Conservation (phyloP, 2,888 invertebrate species). For the Ypsolopha scabrella region DNA sequence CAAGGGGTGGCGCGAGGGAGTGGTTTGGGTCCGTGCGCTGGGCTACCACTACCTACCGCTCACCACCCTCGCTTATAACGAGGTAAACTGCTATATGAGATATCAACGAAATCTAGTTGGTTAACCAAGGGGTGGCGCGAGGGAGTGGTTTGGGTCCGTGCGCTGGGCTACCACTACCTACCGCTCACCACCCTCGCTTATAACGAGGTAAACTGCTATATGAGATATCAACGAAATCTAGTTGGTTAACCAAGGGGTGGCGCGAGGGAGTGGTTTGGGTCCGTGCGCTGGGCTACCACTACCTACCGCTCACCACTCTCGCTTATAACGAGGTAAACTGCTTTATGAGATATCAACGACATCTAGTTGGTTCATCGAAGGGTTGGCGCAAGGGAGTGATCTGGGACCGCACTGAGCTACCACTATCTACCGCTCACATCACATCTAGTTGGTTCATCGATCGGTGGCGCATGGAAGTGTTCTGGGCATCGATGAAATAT, state of each 20-base stretch:
- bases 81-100: slow-evolving; percentile 82
- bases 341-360: slow-evolving; percentile 89
- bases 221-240: slow-evolving; percentile 96
- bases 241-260: slow-evolving; percentile 93
- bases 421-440: no score
- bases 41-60: slow-evolving; percentile 95
- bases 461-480: no score
- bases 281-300: slow-evolving; percentile 93
- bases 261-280: slow-evolving; percentile 98
- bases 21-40: slow-evolving; percentile 96
- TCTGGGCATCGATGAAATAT: no score
- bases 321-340: slow-evolving; percentile 88
- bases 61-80: slow-evolving; percentile 88
- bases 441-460: no score
- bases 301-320: slow-evolving; percentile 89
- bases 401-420: no score
- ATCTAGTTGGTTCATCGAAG: slow-evolving; percentile 92
- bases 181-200: slow-evolving; percentile 90
- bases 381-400: slow-evolving; percentile 48
- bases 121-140: slow-evolving; percentile 97
- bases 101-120: slow-evolving; percentile 92
- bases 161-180: slow-evolving; percentile 94
- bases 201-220: slow-evolving; percentile 79
- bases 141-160: slow-evolving; percentile 97
- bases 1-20: slow-evolving; percentile 98